Conservation (phyloP, 2,113 vertebrate genomes). For the Percina caprodes region DNA sequence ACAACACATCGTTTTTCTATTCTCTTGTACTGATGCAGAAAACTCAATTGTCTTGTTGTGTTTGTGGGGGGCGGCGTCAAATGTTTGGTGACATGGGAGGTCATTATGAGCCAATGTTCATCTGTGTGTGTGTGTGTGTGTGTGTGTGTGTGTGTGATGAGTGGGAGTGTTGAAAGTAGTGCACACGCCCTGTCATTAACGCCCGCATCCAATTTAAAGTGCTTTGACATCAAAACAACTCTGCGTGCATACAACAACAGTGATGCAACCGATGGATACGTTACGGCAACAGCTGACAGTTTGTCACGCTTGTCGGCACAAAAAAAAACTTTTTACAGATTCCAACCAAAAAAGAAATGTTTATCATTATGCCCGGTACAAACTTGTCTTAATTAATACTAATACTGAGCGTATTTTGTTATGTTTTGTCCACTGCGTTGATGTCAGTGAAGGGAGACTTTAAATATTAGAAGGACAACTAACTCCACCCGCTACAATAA, state of each 20-base stretch:
- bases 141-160: background rate
- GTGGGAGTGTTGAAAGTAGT: conserved; percentile 36
- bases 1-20: conserved; percentile 8
- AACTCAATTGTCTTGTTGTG: conserved; percentile 29
- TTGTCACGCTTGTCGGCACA: background rate
- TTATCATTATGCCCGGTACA: too few relatives aligned
- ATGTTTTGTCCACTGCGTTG: background rate
- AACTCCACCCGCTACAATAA: background rate
- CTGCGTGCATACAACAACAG: conserved; percentile 13
- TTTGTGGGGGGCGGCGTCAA: conserved; percentile 3
- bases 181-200: conserved; percentile 33
- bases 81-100: conserved; percentile 24
- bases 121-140: background rate
- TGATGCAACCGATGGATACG: conserved; percentile 11
- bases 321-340: background rate
- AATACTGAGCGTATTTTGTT: background rate
- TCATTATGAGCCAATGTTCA: conserved; percentile 19
- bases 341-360: background rate
- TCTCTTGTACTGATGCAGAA: conserved; percentile 20
- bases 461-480: background rate
- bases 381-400: background rate
- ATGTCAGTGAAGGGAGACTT: background rate
- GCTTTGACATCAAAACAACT: conserved; percentile 29
- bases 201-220: conserved; percentile 43
- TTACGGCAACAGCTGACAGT: conserved; percentile 5